phyloP scores from a whole-genome alignment of 2,113 vertebrate genomes.

The Trematocara unimaculatum region DNA sequence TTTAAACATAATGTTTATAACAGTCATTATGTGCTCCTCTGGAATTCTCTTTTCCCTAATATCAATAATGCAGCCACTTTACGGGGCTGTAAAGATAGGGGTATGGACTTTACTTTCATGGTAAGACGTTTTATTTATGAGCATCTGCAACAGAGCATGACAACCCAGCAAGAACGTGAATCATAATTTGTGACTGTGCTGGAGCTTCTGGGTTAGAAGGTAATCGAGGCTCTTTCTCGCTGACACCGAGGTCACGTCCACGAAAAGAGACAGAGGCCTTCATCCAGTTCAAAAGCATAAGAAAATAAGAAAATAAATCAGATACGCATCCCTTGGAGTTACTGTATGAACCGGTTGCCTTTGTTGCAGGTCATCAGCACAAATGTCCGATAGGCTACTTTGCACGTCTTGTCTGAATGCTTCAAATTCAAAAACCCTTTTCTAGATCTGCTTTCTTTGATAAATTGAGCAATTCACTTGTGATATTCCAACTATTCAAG shows the following conservation, averaged over 20 bases:
- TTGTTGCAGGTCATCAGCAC: neutral
- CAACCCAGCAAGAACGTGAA: constrained; percentile 37
- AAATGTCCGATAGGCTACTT: neutral
- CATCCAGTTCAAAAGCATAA: neutral
- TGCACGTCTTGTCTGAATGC: neutral
- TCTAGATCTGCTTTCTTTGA: neutral
- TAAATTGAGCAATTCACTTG: neutral
- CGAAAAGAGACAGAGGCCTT: neutral
- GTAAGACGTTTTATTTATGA: constrained; percentile 23
- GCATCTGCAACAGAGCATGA: constrained; percentile 1
- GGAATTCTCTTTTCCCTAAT: neutral
- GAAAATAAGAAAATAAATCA: neutral
- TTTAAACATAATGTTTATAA: neutral
- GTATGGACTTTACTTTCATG: neutral
- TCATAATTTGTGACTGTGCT: neutral
- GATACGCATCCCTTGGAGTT: neutral
- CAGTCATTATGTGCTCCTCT: neutral
- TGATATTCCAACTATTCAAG: neutral
- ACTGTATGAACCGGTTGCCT: neutral
- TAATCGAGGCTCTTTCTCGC: neutral
- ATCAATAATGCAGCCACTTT: neutral
- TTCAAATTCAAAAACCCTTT: neutral
- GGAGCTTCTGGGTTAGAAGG: constrained; percentile 45
- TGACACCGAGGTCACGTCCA: constrained; percentile 6
- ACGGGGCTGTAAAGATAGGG: neutral